Conservation (phyloP, 2,888 invertebrate genomes). For the Pachymerium ferrugineum region DNA sequence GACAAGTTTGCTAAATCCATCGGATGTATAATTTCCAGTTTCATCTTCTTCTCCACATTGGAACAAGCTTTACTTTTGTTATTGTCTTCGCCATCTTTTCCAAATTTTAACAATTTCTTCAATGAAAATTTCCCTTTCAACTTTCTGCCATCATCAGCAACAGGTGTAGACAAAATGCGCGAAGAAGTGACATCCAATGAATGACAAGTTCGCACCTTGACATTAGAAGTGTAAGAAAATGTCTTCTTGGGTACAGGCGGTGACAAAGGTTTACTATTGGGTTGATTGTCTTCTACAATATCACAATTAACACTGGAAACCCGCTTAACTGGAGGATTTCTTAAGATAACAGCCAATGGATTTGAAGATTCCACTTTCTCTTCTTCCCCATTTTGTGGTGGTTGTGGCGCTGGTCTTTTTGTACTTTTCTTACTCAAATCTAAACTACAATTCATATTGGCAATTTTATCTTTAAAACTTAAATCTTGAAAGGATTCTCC, state of each 20-base stretch:
- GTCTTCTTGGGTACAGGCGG: not conserved
- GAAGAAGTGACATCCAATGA: not conserved
- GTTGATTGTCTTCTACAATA: not conserved
- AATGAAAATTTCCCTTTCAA: conserved; percentile 65
- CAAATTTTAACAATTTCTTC: conserved; percentile 72
- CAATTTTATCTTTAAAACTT: conserved; percentile 33
- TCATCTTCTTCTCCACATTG: conserved; percentile 54
- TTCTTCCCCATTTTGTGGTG: not conserved
- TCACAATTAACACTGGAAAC: not conserved
- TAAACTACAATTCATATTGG: conserved; percentile 31
- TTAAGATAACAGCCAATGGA: not conserved
- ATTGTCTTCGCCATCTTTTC: conserved; percentile 35
- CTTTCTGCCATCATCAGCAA: conserved; percentile 26
- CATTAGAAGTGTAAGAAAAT: not conserved
- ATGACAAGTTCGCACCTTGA: not conserved
- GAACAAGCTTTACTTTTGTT: not conserved
- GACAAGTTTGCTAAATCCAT: conserved; percentile 53
- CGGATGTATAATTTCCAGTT: conserved; percentile 81
- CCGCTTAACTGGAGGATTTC: not conserved
- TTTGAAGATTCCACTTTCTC: not conserved
- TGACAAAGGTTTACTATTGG: not conserved
- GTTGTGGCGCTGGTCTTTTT: conserved; percentile 39
- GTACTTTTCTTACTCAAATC: conserved; percentile 34
- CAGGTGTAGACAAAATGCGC: not conserved
- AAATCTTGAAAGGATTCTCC: not conserved